Evolutionary conservation across 2,888 invertebrate genomes (phyloP), one percentile per base, ranked within the genome.

Genomic region (Ashinkailepas kermadecensis): DNA sequence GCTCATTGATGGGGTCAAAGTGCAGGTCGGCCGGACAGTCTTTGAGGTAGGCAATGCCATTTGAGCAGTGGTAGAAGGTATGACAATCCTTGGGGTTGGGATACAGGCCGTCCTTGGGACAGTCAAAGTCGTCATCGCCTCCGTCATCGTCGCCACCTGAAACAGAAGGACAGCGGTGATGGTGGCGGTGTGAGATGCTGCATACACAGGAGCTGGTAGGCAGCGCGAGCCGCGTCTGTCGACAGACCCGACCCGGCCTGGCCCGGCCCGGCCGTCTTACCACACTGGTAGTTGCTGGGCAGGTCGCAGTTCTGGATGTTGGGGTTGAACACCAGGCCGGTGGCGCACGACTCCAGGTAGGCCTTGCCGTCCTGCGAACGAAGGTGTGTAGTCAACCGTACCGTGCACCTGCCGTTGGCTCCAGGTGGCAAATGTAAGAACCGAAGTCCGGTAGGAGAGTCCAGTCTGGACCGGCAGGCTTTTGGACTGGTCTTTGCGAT

Each of bases 321-420:
- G 23, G 84, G 81, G 64, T 84, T 83, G 81, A 78, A 84, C 62
- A 83, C 79, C 59, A 84, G 80, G 25, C 81, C 82, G 10, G 25
- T 67, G 13, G 84, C 82, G 74, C 84, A 84, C 18, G 81, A 59
- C 56, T 81, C 81, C 54, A 80, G 39, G 56, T 83, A 81, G 18
- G 82, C 83, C 65, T 82, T 79, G 6, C 84, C 83, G 0, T n/a
- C 70, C 84, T 84, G 82, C 4, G 59, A 39, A 23, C 10, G 64
- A 4, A 39, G 39, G 39, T 39, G 39, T 4, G 39, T 4, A 39
- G 39, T 39, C 39, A 39, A 4, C 4, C 39, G 39, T 4, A 39
- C 39, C 39, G 39, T 39, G 39, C 39, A 39, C 39, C 39, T 39
- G 39, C 39, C 39, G 39, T 39, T 4, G 39, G 4, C 4, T 39